These are phyloP conservation scores for Agrypnia vestita DNA, from an alignment of 1,140 invertebrate genomes.

Conservation along the genomic window DNA sequence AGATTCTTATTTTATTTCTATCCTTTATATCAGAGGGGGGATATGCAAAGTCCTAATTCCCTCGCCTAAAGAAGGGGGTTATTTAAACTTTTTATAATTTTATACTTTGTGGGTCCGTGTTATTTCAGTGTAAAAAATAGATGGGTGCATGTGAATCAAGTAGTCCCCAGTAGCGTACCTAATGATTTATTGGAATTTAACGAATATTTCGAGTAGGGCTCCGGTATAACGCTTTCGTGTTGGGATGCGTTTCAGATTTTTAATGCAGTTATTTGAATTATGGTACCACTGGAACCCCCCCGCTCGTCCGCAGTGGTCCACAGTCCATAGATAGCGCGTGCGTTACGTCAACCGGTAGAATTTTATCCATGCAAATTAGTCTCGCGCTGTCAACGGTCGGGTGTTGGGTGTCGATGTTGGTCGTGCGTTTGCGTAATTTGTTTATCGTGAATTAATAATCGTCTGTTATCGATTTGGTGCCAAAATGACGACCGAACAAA, in stretches of 20 bases:
- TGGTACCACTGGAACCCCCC: background rate
- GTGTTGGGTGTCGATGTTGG: background rate
- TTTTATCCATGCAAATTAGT: conserved; percentile 34
- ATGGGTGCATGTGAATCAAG: too few relatives aligned
- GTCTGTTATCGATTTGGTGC: conserved; percentile 23
- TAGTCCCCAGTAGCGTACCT: too few relatives aligned
- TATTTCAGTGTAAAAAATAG: too few relatives aligned
- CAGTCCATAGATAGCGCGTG: background rate
- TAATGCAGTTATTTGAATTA: background rate
- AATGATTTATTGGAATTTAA: too few relatives aligned
- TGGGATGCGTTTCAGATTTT: background rate
- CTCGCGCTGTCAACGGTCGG: conserved; percentile 20
- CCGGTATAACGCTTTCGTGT: background rate
- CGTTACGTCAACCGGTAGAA: conserved; percentile 18
- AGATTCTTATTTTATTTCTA: too few relatives aligned
- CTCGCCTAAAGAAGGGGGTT: too few relatives aligned
- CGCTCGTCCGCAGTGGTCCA: background rate
- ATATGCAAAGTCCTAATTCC: too few relatives aligned
- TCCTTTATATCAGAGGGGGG: too few relatives aligned
- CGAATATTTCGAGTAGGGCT: too few relatives aligned
- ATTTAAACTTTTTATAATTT: too few relatives aligned
- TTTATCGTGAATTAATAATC: conserved; percentile 40
- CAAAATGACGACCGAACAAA: conserved; percentile 84
- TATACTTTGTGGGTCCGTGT: too few relatives aligned
- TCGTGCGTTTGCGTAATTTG: conserved; percentile 6